Conservation (phyloP, 1,140 invertebrate species). For the Helicoverpa armigera region DNA sequence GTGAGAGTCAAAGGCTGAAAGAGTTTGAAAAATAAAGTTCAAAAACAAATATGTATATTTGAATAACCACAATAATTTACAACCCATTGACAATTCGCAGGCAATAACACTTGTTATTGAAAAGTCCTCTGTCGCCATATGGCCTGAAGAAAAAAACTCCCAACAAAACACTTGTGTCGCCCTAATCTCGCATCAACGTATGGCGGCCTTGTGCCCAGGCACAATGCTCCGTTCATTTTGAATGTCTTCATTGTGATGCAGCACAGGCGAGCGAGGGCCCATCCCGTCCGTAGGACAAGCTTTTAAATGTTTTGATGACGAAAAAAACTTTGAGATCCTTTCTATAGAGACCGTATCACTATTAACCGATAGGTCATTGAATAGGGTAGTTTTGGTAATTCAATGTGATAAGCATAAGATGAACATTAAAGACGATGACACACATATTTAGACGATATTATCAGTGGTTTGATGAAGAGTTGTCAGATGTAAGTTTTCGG, state of each 20-base stretch:
- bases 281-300: conserved; percentile 15
- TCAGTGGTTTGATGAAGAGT: too few relatives aligned
- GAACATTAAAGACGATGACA: too few relatives aligned
- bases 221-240: conserved; percentile 47
- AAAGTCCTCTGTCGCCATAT: conserved; percentile 20
- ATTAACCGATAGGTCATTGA: not conserved
- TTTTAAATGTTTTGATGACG: not conserved
- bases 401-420: not conserved
- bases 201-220: not conserved
- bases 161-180: conserved; percentile 50
- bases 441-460: too few relatives aligned
- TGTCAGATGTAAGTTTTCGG: too few relatives aligned
- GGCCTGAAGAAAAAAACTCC: conserved; percentile 43
- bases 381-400: not conserved
- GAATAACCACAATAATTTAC: too few relatives aligned
- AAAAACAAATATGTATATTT: too few relatives aligned
- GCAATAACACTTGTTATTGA: conserved; percentile 20
- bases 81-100: conserved; percentile 7
- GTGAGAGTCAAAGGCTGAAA: too few relatives aligned
- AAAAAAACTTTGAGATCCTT: not conserved
- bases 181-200: conserved; percentile 34
- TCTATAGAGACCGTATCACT: not conserved
- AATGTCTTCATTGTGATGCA: conserved; percentile 64
- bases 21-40: too few relatives aligned
- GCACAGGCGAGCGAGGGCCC: conserved; percentile 10